Conservation (phyloP, 1,140 invertebrate species). For the Trachymyrmex cornetzi region DNA sequence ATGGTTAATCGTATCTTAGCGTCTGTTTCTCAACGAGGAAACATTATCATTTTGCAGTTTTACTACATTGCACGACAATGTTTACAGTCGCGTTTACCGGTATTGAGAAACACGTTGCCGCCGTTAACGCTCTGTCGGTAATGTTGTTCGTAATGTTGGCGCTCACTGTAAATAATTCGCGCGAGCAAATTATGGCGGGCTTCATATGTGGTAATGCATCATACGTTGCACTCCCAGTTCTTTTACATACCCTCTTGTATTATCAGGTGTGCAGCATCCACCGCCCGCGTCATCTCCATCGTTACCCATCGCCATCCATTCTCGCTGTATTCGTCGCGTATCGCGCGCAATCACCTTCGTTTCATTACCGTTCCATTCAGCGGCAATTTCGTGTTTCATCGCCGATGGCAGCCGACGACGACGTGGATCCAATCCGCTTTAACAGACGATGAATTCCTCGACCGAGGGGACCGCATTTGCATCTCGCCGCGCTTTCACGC, state of each 20-base stretch:
- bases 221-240: conserved; percentile 36
- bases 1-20: neutral
- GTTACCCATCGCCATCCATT: conserved; percentile 32
- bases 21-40: neutral
- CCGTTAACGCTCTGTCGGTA: no score
- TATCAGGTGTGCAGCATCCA: conserved; percentile 56
- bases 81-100: conserved; percentile 6
- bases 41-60: neutral
- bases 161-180: conserved; percentile 33
- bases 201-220: conserved; percentile 49
- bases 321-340: conserved; percentile 63
- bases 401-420: conserved; percentile 46
- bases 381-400: conserved; percentile 76
- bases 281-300: neutral
- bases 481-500: conserved; percentile 11
- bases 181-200: conserved; percentile 35
- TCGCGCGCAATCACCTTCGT: conserved; percentile 71
- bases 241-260: conserved; percentile 22
- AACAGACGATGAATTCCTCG: conserved; percentile 58
- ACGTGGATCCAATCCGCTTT: conserved; percentile 66
- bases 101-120: neutral
- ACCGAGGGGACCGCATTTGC: conserved; percentile 23
- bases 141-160: neutral
- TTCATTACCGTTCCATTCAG: conserved; percentile 76
- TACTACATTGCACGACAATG: neutral